These are phyloP conservation scores for Perccottus glenii DNA, from an alignment of 2,113 vertebrate species.

Conservation along the genomic window DNA sequence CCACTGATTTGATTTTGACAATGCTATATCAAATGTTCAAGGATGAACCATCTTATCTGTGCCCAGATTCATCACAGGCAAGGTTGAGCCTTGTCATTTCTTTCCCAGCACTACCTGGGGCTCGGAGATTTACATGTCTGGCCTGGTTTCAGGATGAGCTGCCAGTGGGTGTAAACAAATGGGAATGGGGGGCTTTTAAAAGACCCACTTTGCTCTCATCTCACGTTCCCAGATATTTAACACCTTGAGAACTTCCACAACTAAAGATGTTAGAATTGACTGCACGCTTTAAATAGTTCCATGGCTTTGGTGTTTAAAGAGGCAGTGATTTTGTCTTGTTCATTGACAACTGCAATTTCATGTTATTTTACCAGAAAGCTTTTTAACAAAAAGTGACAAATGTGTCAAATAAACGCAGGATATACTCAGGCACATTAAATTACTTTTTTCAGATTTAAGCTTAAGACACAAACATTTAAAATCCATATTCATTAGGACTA, in stretches of 20 bases:
- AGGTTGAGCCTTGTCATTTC: constrained; percentile 57
- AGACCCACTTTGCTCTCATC: constrained; percentile 31
- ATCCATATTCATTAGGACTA: constrained; percentile 14
- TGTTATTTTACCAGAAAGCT: constrained; percentile 21
- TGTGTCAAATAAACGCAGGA: constrained; percentile 1
- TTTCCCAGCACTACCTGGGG: constrained; percentile 29
- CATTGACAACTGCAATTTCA: constrained; percentile 30
- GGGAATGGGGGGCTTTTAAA: constrained; percentile 18
- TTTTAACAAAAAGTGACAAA: constrained; percentile 26
- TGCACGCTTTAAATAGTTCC: neutral
- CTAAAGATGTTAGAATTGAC: constrained; percentile 36
- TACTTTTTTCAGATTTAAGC: neutral
- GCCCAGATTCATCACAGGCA: constrained; percentile 58
- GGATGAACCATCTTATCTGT: constrained; percentile 62
- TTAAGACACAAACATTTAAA: constrained; percentile 15
- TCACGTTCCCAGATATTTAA: constrained; percentile 48
- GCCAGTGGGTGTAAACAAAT: constrained; percentile 58
- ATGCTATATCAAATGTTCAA: constrained; percentile 55
- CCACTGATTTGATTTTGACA: constrained; percentile 49
- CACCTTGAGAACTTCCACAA: constrained; percentile 28
- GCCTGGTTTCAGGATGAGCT: constrained; percentile 29
- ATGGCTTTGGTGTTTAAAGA: constrained; percentile 5
- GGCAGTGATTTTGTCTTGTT: constrained; percentile 26
- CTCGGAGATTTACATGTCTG: constrained; percentile 66
- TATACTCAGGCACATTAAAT: neutral